A percentile compares a stretch with the other conserved stretches of the same genome.
Conservation (phyloP, 2,888 invertebrate species). For the Drosophila stalkeri region DNA sequence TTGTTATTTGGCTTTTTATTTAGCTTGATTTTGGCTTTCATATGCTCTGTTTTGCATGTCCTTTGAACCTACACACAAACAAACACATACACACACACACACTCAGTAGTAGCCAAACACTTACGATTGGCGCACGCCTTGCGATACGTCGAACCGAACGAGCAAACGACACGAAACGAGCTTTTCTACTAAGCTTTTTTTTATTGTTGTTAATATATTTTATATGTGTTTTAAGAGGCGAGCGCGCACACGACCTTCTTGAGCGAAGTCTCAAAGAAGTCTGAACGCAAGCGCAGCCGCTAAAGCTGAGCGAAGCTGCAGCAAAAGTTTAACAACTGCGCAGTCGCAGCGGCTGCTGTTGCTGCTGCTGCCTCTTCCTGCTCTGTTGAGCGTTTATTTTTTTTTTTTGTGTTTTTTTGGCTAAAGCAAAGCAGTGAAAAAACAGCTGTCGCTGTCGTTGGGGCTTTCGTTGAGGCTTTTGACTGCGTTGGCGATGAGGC, state of each 20-base stretch:
- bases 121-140: conserved; percentile 39
- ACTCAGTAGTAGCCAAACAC: conserved; percentile 30
- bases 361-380: conserved; percentile 43
- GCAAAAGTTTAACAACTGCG: conserved; percentile 33
- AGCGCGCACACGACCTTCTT: conserved; percentile 84
- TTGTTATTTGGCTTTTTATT: conserved; percentile 41
- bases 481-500: conserved; percentile 70
- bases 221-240: conserved; percentile 20
- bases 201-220: background rate
- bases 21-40: conserved; percentile 14
- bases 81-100: background rate
- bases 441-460: conserved; percentile 59
- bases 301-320: conserved; percentile 61
- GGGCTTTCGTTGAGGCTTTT: conserved; percentile 25
- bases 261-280: conserved; percentile 86
- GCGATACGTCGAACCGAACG: conserved; percentile 29
- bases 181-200: conserved; percentile 27
- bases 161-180: conserved; percentile 36
- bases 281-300: conserved; percentile 81
- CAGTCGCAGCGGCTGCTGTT: conserved; percentile 44
- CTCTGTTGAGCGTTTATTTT: conserved; percentile 34
- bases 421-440: conserved; percentile 54
- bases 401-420: conserved; percentile 44
- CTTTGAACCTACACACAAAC: conserved; percentile 50
- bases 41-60: conserved; percentile 39